Percentiles rank a stretch among this genome's conserved stretches.
Evolutionary conservation across 2,888 invertebrate genomes (phyloP).

Genomic region (Archaeoteleia sp.): DNA sequence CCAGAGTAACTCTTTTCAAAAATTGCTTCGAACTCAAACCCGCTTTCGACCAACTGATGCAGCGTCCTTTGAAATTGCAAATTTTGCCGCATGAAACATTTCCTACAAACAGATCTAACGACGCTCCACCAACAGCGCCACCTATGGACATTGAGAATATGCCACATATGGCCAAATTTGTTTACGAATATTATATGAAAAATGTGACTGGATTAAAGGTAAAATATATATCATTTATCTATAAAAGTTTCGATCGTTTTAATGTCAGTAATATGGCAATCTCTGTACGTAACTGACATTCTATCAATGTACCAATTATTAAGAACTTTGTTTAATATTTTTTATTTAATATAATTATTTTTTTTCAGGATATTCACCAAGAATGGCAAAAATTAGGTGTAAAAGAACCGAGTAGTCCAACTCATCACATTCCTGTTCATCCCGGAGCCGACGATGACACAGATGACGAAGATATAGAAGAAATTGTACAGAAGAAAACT

Average conservation of each 20-base stretch:
- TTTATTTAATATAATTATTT: slow-evolving; percentile 68
- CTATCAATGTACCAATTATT: too few species aligned
- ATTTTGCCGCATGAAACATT: slow-evolving; percentile 87
- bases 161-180: slow-evolving; percentile 96
- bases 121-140: slow-evolving; percentile 73
- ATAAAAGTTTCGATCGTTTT: too few species aligned
- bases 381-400: slow-evolving; percentile 81
- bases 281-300: too few species aligned
- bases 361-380: too few species aligned
- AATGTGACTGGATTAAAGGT: slow-evolving; percentile 81
- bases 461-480: slow-evolving; percentile 77
- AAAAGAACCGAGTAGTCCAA: slow-evolving; percentile 76
- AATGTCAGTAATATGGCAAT: too few species aligned
- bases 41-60: slow-evolving; percentile 92
- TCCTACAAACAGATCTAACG: slow-evolving; percentile 81
- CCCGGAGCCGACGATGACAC: slow-evolving; percentile 81
- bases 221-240: too few species aligned
- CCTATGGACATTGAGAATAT: slow-evolving; percentile 86
- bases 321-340: background rate
- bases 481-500: slow-evolving; percentile 10
- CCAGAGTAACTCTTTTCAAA: slow-evolving; percentile 91
- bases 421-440: slow-evolving; percentile 80
- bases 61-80: slow-evolving; percentile 87
- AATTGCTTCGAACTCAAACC: slow-evolving; percentile 98
- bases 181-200: slow-evolving; percentile 92